Base-by-base conservation (phyloP, 2,113 vertebrate species). In the Poeciliopsis occidentalis region DNA sequence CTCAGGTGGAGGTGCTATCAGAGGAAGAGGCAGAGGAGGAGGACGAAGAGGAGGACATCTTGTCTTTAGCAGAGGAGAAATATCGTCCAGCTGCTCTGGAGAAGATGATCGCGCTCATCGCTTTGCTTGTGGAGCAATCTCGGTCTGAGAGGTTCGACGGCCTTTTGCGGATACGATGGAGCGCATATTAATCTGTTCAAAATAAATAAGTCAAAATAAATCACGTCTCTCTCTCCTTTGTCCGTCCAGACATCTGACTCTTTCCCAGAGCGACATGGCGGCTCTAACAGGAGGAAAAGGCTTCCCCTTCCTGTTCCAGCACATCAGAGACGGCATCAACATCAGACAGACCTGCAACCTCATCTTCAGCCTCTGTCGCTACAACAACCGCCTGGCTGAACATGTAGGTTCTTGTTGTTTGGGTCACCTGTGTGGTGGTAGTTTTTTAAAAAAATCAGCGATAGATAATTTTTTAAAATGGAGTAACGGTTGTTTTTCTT, bases 251-350 rank as follows among this genome's bases (percentile, higher is more conserved):
- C 98, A 99, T 80, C 94, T 99, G 92, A 99, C 98, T 34, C 94
- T 99, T 89, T 99, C 98, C 66, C 98, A 99, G 87, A 99, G 97
- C 0, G 98, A 99, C 89, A 99, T 99, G 98, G 97, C 98, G 19
- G 97, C 98, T 1, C 94, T 99, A 92, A 99, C 98, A 2, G 98
- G 98, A 85, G 98, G 98, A 83, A 99, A 99, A 93, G 98, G 98
- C 11, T 99, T 99, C 93, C 98, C 98, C 75, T 99, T 99, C 96
- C 95, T 99, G 75, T 99, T 99, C 92, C 98, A 99, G 95, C 98
- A 99, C 94, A 99, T 99, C 93, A 93, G 98, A 66, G 98, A 99
- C 85, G 97, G 98, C 75, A 99, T 99, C 94, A 99, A 99, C 93
- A 98, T 99, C 95, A 89, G 98, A 69, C 98, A 99, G 87, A 99